phyloP scores from a whole-genome alignment of 2,888 invertebrate species.

The Hirtodrosophila cameraria region DNA sequence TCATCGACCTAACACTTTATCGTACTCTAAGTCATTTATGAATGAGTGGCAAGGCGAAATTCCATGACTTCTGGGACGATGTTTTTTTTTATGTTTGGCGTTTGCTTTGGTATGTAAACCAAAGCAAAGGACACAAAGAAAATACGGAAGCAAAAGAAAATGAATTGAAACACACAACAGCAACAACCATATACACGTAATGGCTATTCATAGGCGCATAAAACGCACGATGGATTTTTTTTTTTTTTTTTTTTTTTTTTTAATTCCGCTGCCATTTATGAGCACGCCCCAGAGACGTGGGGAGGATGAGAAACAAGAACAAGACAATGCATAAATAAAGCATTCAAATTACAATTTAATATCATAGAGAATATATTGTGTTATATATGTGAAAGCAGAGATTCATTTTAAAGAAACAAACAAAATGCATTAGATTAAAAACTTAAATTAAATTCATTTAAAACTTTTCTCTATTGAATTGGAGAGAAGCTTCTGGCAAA shows the following conservation, averaged over 20 bases:
- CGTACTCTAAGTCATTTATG: constrained; percentile 2
- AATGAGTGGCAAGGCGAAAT: constrained; percentile 14
- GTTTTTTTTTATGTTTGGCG: background rate
- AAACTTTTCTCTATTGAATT: constrained; percentile 39
- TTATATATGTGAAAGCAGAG: background rate
- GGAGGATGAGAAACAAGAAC: constrained; percentile 5
- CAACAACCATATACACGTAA: constrained; percentile 6
- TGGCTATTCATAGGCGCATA: constrained; percentile 37
- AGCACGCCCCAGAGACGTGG: constrained; percentile 52
- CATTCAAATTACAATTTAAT: constrained; percentile 57
- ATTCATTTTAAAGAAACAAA: constrained; percentile 38
- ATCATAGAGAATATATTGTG: constrained; percentile 27
- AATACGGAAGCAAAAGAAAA: constrained; percentile 12
- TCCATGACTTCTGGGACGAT: constrained; percentile 8
- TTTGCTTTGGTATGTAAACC: constrained; percentile 15
- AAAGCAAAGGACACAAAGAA: constrained; percentile 12
- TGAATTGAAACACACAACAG: constrained; percentile 17
- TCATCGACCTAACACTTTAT: background rate
- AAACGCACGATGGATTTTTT: constrained; percentile 25
- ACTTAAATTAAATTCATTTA: constrained; percentile 59
- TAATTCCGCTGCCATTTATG: constrained; percentile 51
- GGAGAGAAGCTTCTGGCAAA: background rate
- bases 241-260: no score
- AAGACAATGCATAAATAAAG: constrained; percentile 50
- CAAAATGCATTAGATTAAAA: constrained; percentile 44